Evolutionary conservation across 2,888 invertebrate genomes (phyloP).

Genomic region (Caenorhabditis sp.): DNA sequence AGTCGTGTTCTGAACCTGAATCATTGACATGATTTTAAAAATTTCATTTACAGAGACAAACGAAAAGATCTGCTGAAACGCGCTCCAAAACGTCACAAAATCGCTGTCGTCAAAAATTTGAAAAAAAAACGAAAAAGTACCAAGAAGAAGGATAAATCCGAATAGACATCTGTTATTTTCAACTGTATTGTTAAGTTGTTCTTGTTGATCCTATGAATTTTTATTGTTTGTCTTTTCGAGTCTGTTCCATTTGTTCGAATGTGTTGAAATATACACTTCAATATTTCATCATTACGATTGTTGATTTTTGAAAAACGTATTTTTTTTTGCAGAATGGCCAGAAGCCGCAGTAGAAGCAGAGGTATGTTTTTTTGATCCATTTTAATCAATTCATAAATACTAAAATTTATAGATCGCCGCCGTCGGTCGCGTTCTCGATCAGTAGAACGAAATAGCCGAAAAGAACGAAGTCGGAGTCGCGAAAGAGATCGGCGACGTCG

Average conservation of each 20-base stretch:
- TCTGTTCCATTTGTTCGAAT: background rate
- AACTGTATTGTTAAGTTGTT: constrained; percentile 5
- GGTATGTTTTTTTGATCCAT: constrained; percentile 17
- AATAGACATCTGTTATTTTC: constrained; percentile 10
- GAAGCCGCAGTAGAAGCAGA: constrained; percentile 12
- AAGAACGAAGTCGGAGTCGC: constrained; percentile 33
- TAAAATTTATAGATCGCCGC: constrained; percentile 26
- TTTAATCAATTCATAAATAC: background rate
- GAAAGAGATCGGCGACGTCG: constrained; percentile 27
- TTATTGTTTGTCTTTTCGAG: too few relatives aligned
- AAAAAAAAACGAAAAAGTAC: constrained; percentile 25
- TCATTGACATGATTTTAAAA: too few relatives aligned
- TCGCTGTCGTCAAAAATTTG: constrained; percentile 44
- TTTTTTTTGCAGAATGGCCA: constrained; percentile 2
- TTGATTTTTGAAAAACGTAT: too few relatives aligned
- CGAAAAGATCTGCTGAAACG: constrained; percentile 54
- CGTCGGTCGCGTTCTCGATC: constrained; percentile 41
- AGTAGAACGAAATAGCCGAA: constrained; percentile 8
- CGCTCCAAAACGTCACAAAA: constrained; percentile 56
- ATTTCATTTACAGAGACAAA: constrained; percentile 54
- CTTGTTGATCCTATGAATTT: constrained; percentile 4
- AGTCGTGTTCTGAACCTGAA: too few relatives aligned
- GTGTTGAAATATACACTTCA: background rate
- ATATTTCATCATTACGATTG: too few relatives aligned
- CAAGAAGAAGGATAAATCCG: constrained; percentile 20